Evolutionary conservation across 2,888 invertebrate species (phyloP), one percentile per base, ranked within the genome.

Genomic region (Tetragnatha montana): DNA sequence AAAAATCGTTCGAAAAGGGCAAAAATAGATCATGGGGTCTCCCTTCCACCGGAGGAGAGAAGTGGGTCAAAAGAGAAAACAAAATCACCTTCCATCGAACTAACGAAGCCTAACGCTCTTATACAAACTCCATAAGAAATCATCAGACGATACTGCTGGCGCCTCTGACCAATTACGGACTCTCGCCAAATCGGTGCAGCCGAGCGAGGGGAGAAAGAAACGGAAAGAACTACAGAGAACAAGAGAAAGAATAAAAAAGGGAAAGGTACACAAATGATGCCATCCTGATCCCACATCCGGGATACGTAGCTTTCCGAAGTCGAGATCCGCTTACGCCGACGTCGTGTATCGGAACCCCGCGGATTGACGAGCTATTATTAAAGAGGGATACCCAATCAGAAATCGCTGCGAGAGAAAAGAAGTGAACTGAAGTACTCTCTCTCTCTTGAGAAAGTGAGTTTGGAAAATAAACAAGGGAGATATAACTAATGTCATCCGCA

Each of bases 401-500:
- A 47, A 14, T 47, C 60, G 80, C 73, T 80, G 73, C 21, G 60
- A 75, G 19, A 81, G 70, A 70, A 84, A 12, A n/a, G 69, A 84
- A 84, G 87, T 47, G 69, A 79, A 89, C 81, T 73, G 69, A 83
- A 89, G 81, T 79, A 75, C 88, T 84, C 75, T 74, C 51, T 74
- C 51, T 50, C 69, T 47, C 68, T 47, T 35, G 74, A 86, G 81
- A 89, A 89, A 89, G 89, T 89, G 81, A 89, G 85, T 89, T 89
- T 89, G 74, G 78, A 89, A 89, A 89, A 89, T 85, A 89, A 89
- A 89, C 89, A 89, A 68, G 71, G 84, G 89, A 60, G 60, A 89
- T 89, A 85, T 89, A 89, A 89, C 89, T 89, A 89, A 89, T 89
- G 89, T 89, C 89, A 85, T 89, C 81, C 71, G 89, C 89, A 89